These are phyloP conservation scores for Aporophyla nigra DNA, from an alignment of 2,888 invertebrate species.

Conservation along the genomic window DNA sequence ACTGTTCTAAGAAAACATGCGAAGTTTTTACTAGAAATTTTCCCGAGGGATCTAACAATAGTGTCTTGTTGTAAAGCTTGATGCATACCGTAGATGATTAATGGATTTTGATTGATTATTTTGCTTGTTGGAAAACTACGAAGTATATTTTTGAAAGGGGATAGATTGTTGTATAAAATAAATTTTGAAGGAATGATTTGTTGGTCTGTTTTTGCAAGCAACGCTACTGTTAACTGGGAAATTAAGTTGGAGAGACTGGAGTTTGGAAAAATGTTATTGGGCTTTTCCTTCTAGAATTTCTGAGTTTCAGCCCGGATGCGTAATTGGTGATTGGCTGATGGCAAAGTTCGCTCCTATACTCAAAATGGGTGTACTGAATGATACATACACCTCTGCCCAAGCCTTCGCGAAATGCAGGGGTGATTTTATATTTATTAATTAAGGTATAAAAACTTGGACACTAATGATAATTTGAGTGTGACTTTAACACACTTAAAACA, in stretches of 20 bases:
- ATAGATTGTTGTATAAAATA: no score
- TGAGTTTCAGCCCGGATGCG: not conserved
- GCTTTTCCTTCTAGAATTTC: not conserved
- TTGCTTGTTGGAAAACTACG: not conserved
- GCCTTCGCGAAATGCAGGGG: not conserved
- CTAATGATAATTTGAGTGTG: not conserved
- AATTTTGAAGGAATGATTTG: not conserved
- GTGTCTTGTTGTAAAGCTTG: slow-evolving; percentile 40
- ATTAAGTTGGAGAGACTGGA: not conserved
- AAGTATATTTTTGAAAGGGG: not conserved
- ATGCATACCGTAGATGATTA: slow-evolving; percentile 14
- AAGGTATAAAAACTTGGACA: not conserved
- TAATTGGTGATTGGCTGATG: not conserved
- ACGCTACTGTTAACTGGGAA: not conserved
- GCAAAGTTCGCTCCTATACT: not conserved
- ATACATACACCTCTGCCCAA: not conserved
- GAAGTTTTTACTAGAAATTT: slow-evolving; percentile 54
- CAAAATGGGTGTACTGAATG: not conserved
- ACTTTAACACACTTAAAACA: not conserved
- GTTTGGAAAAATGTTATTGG: not conserved
- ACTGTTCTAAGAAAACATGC: slow-evolving; percentile 40
- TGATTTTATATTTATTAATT: not conserved
- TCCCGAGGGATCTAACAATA: slow-evolving; percentile 54
- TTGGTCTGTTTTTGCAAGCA: not conserved
- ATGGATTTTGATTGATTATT: slow-evolving; percentile 23